phyloP scores from a whole-genome alignment of 2,797 vertebrate species.

The Premnoplex brunnescens region DNA sequence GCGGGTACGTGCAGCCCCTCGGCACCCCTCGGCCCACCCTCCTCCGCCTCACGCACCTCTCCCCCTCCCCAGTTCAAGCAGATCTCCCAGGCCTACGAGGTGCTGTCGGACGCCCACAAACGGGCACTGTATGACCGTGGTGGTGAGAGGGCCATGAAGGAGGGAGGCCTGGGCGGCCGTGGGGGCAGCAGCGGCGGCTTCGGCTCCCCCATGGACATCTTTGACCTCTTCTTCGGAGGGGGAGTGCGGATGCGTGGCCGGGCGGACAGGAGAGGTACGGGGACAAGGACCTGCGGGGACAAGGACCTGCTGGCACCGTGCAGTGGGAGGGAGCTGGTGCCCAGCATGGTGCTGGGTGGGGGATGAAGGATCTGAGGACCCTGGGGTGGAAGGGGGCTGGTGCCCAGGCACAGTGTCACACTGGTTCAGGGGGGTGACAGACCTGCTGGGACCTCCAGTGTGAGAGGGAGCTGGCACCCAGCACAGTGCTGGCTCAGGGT shows the following conservation, averaged over 20 bases:
- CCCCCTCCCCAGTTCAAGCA: conserved; percentile 65
- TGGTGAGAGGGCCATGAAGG: conserved; percentile 64
- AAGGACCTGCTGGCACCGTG: too few relatives aligned
- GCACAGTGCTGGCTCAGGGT: not conserved
- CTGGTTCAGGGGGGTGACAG: not conserved
- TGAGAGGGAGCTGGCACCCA: too few relatives aligned
- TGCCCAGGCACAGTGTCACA: too few relatives aligned
- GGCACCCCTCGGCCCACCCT: fast-evolving
- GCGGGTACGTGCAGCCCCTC: conserved; percentile 69
- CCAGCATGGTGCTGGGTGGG: too few relatives aligned
- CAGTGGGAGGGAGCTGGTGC: not conserved
- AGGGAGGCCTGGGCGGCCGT: not conserved
- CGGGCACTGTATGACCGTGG: conserved; percentile 62
- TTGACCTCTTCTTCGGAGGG: conserved; percentile 65
- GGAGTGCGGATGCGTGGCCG: not conserved
- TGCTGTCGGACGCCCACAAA: conserved; percentile 65
- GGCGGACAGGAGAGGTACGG: conserved; percentile 51
- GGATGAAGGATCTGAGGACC: not conserved
- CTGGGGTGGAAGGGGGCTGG: not conserved
- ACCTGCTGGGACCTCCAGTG: not conserved
- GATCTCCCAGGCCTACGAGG: conserved; percentile 73
- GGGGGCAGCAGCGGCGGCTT: not conserved
- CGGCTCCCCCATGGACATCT: conserved; percentile 68
- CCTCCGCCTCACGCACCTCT: fast-evolving
- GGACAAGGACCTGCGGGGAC: not conserved